These are phyloP conservation scores for Nephrocerus scutellatus DNA, from an alignment of 2,888 invertebrate genomes.

Conservation along the genomic window DNA sequence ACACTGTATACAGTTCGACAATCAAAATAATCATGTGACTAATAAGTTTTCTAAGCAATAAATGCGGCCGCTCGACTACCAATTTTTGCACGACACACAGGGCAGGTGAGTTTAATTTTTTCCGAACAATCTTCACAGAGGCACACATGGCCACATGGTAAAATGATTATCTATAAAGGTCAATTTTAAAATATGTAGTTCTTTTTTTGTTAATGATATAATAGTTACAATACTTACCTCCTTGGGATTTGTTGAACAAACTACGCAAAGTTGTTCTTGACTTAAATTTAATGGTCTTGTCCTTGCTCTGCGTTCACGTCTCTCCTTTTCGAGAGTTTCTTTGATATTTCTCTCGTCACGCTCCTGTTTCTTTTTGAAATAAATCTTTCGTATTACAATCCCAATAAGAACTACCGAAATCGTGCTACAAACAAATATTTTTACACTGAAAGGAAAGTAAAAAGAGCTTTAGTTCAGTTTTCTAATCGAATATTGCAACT, in stretches of 20 bases:
- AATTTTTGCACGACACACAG: constrained; percentile 69
- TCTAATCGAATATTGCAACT: neutral
- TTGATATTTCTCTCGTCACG: constrained; percentile 55
- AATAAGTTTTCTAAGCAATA: constrained; percentile 52
- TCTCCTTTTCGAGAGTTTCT: constrained; percentile 57
- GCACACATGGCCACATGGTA: constrained; percentile 88
- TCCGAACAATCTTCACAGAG: constrained; percentile 80
- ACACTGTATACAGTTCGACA: neutral
- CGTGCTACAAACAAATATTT: constrained; percentile 53
- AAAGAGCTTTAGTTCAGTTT: neutral
- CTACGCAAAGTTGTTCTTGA: constrained; percentile 68
- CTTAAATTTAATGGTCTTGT: constrained; percentile 55
- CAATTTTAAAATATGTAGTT: too few relatives aligned
- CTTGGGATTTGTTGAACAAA: constrained; percentile 78
- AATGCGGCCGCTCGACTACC: constrained; percentile 67
- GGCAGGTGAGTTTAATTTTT: constrained; percentile 64
- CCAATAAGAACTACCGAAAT: constrained; percentile 52
- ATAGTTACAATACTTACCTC: constrained; percentile 59
- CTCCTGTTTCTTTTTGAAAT: constrained; percentile 50
- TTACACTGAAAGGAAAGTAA: constrained; percentile 46
- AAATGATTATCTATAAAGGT: constrained; percentile 62
- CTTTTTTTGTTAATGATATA: too few relatives aligned
- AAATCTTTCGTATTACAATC: constrained; percentile 52
- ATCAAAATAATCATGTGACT: constrained; percentile 2
- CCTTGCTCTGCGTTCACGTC: constrained; percentile 59